Conservation (phyloP, 2,797 vertebrate species). For the Oreonectes daqikongensis region DNA sequence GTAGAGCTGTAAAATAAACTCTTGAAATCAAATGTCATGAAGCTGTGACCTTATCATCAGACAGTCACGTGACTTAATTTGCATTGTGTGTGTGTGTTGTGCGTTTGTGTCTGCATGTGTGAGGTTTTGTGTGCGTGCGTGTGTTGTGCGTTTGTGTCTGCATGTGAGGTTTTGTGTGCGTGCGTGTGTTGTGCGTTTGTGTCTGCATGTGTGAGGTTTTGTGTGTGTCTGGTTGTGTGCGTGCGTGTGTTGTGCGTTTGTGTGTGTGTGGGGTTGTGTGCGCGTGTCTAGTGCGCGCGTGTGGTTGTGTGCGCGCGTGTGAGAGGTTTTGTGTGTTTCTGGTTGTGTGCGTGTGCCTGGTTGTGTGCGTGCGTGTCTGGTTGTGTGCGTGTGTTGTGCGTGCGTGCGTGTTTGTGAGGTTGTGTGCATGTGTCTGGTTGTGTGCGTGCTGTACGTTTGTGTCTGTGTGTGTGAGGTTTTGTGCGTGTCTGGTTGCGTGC, state of each 20-base stretch:
- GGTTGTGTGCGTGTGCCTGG: no score
- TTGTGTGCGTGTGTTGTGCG: background rate
- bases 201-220: background rate
- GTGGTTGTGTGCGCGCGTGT: no score
- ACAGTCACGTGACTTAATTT: background rate
- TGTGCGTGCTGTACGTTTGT: background rate
- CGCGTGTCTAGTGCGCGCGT: no score
- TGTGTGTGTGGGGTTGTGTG: background rate
- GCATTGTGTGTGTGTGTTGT: background rate
- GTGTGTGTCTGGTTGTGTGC: slow-evolving; percentile 21
- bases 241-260: background rate
- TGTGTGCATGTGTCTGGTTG: background rate
- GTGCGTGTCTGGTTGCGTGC: background rate
- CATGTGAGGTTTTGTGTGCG: slow-evolving; percentile 43
- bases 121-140: background rate
- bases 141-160: slow-evolving; percentile 24
- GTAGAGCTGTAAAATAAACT: slow-evolving; percentile 23
- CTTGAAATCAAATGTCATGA: slow-evolving; percentile 14
- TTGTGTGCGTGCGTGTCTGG: no score
- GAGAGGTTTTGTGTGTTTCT: no score
- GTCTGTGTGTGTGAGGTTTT: slow-evolving; percentile 1
- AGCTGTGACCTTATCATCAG: slow-evolving; percentile 48
- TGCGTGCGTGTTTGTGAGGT: no score
- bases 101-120: background rate
- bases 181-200: background rate